These are phyloP conservation scores for Turritopsis dohrnii DNA, from an alignment of 30 jellyfish, hydroid and myxozoan genomes.

Conservation along the genomic window DNA sequence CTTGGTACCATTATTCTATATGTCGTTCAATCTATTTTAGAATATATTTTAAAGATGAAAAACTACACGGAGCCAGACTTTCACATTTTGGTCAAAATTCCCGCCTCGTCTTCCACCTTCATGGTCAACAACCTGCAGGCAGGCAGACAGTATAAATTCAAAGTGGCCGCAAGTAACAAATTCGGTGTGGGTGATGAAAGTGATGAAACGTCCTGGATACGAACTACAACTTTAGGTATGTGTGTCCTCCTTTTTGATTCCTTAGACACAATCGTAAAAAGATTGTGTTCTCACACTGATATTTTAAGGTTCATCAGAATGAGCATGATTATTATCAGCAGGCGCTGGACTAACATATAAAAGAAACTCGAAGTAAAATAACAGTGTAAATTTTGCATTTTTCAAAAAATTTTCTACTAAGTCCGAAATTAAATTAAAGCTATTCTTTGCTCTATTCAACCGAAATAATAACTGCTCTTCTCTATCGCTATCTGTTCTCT, in stretches of 20 bases:
- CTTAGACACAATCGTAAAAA: not conserved
- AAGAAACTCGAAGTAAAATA: no score
- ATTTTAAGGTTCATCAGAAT: no score
- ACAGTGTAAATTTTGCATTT: no score
- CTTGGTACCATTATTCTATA: not conserved
- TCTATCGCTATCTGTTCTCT: no score
- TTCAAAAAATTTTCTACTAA: no score
- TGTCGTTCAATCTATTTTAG: conserved; percentile 1
- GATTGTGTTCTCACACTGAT: not conserved
- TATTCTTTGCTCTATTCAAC: no score
- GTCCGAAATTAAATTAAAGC: no score
- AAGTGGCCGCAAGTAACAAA: conserved; percentile 72
- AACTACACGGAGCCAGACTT: conserved; percentile 39
- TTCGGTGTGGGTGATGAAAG: conserved; percentile 69
- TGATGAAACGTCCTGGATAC: conserved; percentile 44
- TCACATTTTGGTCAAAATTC: conserved; percentile 13
- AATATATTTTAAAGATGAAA: conserved; percentile 33
- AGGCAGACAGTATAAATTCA: conserved; percentile 56
- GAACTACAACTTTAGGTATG: conserved; percentile 53
- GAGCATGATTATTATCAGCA: no score
- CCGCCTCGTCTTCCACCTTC: conserved; percentile 33
- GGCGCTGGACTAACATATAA: no score
- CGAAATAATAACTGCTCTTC: no score
- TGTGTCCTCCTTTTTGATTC: not conserved
- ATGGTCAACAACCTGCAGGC: conserved; percentile 45